Percentiles rank a stretch among this genome's conserved stretches.
These are phyloP conservation scores for Gerris buenoi DNA, from an alignment of 1,140 invertebrate genomes.

Conservation along the genomic window DNA sequence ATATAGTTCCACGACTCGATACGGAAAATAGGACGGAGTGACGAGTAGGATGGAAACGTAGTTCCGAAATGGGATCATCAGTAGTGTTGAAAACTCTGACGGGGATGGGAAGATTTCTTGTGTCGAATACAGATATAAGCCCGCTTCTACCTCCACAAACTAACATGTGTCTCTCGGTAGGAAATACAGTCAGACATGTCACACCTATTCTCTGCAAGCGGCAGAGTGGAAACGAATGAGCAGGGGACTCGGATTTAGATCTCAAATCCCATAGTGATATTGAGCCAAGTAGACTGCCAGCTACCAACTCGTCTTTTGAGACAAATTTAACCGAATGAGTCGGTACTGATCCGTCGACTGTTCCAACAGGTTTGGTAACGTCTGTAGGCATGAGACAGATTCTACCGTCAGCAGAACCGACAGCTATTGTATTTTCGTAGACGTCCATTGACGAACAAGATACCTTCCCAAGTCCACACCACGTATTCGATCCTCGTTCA, in stretches of 20 bases:
- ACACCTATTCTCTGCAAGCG: not conserved
- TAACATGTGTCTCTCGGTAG: slow-evolving; percentile 1
- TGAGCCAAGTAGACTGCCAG: not conserved
- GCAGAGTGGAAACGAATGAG: not conserved
- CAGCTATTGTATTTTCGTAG: not conserved
- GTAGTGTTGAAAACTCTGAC: not conserved
- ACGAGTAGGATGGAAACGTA: not conserved
- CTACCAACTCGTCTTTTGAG: not conserved
- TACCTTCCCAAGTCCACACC: not conserved
- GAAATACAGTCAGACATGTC: not conserved
- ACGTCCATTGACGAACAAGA: not conserved
- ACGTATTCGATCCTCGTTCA: not conserved
- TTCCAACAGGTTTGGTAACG: not conserved
- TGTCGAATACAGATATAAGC: not conserved
- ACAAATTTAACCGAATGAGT: not conserved
- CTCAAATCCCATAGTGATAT: not conserved
- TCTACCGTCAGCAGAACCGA: not conserved
- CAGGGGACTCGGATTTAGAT: not conserved
- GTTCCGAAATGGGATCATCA: not conserved
- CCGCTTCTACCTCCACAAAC: not conserved
- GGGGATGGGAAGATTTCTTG: not conserved
- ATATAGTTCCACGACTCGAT: not conserved
- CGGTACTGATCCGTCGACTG: not conserved
- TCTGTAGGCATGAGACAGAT: not conserved
- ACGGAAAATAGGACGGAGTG: not conserved